A percentile compares a stretch with the other conserved stretches of the same genome.
Evolutionary conservation across 2,888 invertebrate genomes (phyloP).

Genomic region (Stomorhina lunata): DNA sequence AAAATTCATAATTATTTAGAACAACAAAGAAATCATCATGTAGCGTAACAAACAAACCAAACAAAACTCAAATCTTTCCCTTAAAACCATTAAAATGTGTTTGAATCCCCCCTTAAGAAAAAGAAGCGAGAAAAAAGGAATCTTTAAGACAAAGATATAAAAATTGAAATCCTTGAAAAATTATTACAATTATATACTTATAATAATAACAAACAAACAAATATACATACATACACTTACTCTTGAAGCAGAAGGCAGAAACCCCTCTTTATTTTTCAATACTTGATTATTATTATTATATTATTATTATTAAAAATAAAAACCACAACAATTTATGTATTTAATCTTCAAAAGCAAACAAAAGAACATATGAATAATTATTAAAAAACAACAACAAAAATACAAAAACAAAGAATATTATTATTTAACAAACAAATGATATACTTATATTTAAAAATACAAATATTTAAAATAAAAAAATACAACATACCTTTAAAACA

Average conservation of each 20-base stretch:
- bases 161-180: conserved; percentile 1
- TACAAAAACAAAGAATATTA: conserved; percentile 28
- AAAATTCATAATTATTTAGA: conserved; percentile 60
- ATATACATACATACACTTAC: conserved; percentile 17
- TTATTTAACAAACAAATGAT: conserved; percentile 52
- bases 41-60: conserved; percentile 45
- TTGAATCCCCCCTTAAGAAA: neutral
- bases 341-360: conserved; percentile 54
- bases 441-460: conserved; percentile 56
- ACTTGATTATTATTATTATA: conserved; percentile 49
- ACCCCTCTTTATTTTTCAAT: conserved; percentile 59
- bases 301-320: conserved; percentile 34
- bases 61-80: conserved; percentile 12
- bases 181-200: no score
- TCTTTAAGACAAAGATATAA: conserved; percentile 10
- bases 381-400: conserved; percentile 39
- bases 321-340: conserved; percentile 55
- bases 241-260: conserved; percentile 69
- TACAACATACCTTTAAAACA: conserved; percentile 35
- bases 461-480: conserved; percentile 45
- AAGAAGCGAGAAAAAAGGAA: conserved; percentile 5
- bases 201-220: no score
- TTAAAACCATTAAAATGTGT: neutral
- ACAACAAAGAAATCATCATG: conserved; percentile 33
- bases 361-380: conserved; percentile 61